Base-by-base conservation (phyloP, 2,113 vertebrate genomes). In the Miniopterus natalensis region DNA sequence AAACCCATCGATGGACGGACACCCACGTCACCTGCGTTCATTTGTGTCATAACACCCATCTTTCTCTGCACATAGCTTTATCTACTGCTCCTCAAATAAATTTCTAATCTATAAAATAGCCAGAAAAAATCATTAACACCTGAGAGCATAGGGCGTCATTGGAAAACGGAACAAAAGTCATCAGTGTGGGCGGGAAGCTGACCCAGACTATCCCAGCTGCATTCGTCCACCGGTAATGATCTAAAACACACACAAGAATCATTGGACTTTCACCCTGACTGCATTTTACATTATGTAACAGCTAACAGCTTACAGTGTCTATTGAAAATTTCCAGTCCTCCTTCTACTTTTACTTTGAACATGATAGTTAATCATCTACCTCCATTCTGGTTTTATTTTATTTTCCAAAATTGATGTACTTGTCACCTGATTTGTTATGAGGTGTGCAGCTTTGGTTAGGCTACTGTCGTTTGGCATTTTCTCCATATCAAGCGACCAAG, bases 191-290 rank as follows among this genome's bases (percentile, higher is more conserved):
- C 18, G 45, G 14, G 9, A 55, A 65, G 15, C 12, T 14, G 12
- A 21, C 7, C 18, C 2, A 7, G 1, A 5, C 2, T 49, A 29
- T 0, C 9, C 53, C 0, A 8, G 12, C 29, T 55, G 23, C 65
- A 65, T 59, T 86, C 15, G 11, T 20, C n/a, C 47, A 47, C 45
- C 73, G 42, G 17, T 65, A 55, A 84, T 47, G 40, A 23, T 42
- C 55, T 92, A 45, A 53, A 1, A 21, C 23, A 68, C 1, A 78
- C 5, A 36, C 25, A 12, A 18, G 4, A 18, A 20, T 18, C 45
- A 77, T 1, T 25, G 21, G 18, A 47, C 61, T 42, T 88, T 75
- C 40, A 12, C 3, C 6, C 18, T 45, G 15, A 68, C 55, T 23
- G 0, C 13, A 42, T 42, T 61, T 88, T n/a, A 53, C 53, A 57